A percentile compares a stretch with the other conserved stretches of the same genome.
Conservation (phyloP, 2,113 vertebrate genomes). For the Andinoacara biseriatus region DNA sequence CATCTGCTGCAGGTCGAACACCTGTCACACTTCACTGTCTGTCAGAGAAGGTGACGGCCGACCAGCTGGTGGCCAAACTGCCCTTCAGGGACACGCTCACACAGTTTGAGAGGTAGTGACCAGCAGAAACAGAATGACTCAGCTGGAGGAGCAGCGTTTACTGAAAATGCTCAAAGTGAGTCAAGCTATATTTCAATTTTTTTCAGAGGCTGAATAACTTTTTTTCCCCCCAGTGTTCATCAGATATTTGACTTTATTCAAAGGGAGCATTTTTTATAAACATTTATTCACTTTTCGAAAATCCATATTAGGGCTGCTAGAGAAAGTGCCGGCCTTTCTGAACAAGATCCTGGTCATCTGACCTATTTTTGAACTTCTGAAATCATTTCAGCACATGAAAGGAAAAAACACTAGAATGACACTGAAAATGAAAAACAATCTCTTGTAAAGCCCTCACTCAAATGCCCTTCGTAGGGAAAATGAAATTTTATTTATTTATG, state of each 20-base stretch:
- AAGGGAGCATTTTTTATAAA: neutral
- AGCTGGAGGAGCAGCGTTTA: neutral
- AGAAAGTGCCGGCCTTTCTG: neutral
- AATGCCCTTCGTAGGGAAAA: neutral
- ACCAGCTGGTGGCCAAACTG: conserved; percentile 23
- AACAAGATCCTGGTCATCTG: neutral
- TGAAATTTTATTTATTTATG: neutral
- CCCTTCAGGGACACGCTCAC: neutral
- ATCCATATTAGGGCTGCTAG: neutral
- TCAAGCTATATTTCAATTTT: neutral
- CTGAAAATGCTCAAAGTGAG: neutral
- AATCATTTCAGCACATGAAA: neutral
- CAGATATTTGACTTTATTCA: conserved; percentile 16
- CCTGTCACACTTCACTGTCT: conserved; percentile 54
- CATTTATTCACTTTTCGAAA: neutral
- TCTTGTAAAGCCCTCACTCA: neutral
- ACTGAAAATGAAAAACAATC: neutral
- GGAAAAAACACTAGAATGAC: neutral
- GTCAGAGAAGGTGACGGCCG: conserved; percentile 13
- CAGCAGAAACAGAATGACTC: conserved; percentile 11
- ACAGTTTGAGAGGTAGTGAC: neutral
- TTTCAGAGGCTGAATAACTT: conserved; percentile 7
- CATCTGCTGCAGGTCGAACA: conserved; percentile 41
- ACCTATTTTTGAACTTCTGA: neutral
- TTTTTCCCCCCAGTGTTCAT: neutral